Conservation (phyloP, 2,888 invertebrate species). For the Drosophila quinaria region DNA sequence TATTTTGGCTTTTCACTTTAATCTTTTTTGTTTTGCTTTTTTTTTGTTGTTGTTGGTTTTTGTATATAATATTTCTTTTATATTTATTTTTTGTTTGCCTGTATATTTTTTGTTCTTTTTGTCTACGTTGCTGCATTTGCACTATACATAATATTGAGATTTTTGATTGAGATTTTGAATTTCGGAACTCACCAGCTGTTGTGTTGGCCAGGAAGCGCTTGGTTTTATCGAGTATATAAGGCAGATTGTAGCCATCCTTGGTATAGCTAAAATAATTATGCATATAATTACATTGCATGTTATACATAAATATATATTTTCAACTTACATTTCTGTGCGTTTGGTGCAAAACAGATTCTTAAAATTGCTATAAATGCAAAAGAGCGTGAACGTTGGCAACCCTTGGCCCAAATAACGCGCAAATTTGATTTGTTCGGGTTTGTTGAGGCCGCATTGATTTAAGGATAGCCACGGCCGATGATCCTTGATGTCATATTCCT, state of each 20-base stretch:
- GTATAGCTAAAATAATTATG: conserved; percentile 77
- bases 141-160: conserved; percentile 44
- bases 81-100: conserved; percentile 39
- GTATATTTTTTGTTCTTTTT: conserved; percentile 25
- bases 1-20: conserved; percentile 48
- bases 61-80: conserved; percentile 17
- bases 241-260: conserved; percentile 86
- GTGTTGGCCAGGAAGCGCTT: conserved; percentile 85
- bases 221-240: conserved; percentile 86
- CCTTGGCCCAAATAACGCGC: conserved; percentile 85
- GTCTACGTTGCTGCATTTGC: conserved; percentile 71
- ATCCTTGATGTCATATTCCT: conserved; percentile 85
- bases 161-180: neutral
- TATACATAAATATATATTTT: neutral
- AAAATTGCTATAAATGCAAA: conserved; percentile 86
- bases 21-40: conserved; percentile 16
- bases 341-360: conserved; percentile 86
- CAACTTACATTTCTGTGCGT: conserved; percentile 85
- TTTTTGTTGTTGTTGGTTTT: conserved; percentile 17
- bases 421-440: conserved; percentile 85
- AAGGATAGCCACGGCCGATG: conserved; percentile 85
- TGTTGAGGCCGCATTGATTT: conserved; percentile 85
- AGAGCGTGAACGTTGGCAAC: conserved; percentile 85
- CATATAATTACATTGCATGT: neutral
- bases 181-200: conserved; percentile 83